phyloP scores from a whole-genome alignment of 1,140 invertebrate genomes.

The Cydia amplana region DNA sequence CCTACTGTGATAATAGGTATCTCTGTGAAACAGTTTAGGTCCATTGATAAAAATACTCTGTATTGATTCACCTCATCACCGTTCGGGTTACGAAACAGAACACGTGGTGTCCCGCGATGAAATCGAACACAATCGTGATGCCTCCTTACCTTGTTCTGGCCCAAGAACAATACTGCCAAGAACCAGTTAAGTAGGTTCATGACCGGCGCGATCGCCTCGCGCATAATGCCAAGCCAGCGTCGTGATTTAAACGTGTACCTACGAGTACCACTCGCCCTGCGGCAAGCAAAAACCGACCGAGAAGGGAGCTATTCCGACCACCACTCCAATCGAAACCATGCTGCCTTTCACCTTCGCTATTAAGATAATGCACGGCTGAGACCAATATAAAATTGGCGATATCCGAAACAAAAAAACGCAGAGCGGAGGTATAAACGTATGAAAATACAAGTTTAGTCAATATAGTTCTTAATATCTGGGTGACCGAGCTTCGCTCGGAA shows the following conservation, averaged over 20 bases:
- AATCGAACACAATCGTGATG: conserved; percentile 32
- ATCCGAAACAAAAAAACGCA: neutral
- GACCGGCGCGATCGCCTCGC: conserved; percentile 57
- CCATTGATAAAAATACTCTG: too few species aligned
- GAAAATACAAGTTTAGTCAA: neutral
- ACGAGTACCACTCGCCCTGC: conserved; percentile 37
- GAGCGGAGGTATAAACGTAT: neutral
- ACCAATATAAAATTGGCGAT: conserved; percentile 6
- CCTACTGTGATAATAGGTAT: too few species aligned
- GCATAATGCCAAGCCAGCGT: conserved; percentile 51
- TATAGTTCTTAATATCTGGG: neutral
- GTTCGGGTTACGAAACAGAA: conserved; percentile 17
- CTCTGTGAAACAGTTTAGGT: too few species aligned
- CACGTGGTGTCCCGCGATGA: conserved; percentile 5
- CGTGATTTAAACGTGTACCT: conserved; percentile 54
- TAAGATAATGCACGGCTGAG: neutral
- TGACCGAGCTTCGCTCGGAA: too few species aligned
- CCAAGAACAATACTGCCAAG: conserved; percentile 57
- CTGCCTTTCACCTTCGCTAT: conserved; percentile 28
- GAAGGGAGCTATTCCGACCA: conserved; percentile 37
- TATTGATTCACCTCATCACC: neutral
- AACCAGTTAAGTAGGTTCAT: conserved; percentile 73
- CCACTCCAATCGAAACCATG: conserved; percentile 35
- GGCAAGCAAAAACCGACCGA: conserved; percentile 43
- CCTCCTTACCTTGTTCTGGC: conserved; percentile 44